Evolutionary conservation across 2,888 invertebrate species (phyloP).

Genomic region (Amiota communis): DNA sequence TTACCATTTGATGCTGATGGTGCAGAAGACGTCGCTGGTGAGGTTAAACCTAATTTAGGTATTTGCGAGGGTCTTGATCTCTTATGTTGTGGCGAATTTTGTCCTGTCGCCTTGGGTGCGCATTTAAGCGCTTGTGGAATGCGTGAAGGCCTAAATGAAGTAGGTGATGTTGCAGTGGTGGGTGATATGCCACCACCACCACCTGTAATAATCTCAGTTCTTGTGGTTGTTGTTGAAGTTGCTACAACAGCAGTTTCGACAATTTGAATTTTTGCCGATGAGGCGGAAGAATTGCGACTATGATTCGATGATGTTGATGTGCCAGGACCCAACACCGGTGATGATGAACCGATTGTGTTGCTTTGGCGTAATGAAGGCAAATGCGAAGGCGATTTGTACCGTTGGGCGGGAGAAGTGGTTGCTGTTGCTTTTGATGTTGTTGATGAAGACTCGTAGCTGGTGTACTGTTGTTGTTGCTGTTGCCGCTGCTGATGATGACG

Average conservation of each 20-base stretch:
- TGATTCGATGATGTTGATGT: slow-evolving; percentile 54
- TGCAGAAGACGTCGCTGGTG: not conserved
- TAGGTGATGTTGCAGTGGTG: slow-evolving; percentile 64
- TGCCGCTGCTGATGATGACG: slow-evolving; percentile 47
- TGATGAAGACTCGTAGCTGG: slow-evolving; percentile 18
- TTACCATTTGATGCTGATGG: not conserved
- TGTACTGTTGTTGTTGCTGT: slow-evolving; percentile 40
- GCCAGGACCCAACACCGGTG: slow-evolving; percentile 22
- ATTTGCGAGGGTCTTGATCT: slow-evolving; percentile 71
- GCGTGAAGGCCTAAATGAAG: slow-evolving; percentile 74
- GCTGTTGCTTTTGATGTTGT: slow-evolving; percentile 37
- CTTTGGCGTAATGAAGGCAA: slow-evolving; percentile 63
- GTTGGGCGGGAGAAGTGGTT: slow-evolving; percentile 55
- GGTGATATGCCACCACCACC: slow-evolving; percentile 46
- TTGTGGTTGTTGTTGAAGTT: slow-evolving; percentile 45
- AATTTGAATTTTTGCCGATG: slow-evolving; percentile 69
- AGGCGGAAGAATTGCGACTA: slow-evolving; percentile 68
- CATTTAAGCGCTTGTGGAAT: slow-evolving; percentile 75
- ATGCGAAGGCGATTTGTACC: slow-evolving; percentile 67
- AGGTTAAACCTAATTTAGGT: slow-evolving; percentile 62
- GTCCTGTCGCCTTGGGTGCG: slow-evolving; percentile 62
- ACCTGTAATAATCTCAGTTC: slow-evolving; percentile 43
- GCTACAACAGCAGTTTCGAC: slow-evolving; percentile 48
- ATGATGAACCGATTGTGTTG: slow-evolving; percentile 34
- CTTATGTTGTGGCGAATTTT: slow-evolving; percentile 72